A percentile compares a stretch with the other conserved stretches of the same genome.
Conservation (phyloP, 2,797 vertebrate species). For the Diglossa cyanea region DNA sequence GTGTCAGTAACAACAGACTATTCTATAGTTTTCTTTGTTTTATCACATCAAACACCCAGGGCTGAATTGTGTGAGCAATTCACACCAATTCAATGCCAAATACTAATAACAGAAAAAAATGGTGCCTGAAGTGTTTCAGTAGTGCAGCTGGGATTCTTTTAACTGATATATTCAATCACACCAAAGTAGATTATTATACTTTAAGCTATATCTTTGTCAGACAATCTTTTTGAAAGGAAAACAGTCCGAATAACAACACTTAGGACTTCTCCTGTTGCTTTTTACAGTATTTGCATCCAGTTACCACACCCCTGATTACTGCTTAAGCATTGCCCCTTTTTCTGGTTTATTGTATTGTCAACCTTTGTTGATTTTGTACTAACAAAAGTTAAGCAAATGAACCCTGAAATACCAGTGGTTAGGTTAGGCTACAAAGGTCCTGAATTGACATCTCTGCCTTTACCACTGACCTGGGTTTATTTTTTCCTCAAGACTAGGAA, state of each 20-base stretch:
- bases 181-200: neutral
- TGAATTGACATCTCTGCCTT: neutral
- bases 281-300: neutral
- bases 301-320: neutral
- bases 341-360: neutral
- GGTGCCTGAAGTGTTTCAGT: neutral
- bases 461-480: neutral
- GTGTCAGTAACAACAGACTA: neutral
- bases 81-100: neutral
- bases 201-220: neutral
- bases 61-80: neutral
- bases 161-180: neutral
- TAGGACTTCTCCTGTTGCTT: neutral
- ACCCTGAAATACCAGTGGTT: fast-evolving
- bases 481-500: neutral
- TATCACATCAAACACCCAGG: neutral
- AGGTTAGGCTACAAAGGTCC: neutral
- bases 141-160: neutral
- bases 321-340: neutral
- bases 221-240: neutral
- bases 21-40: neutral
- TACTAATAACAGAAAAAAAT: neutral
- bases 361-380: neutral
- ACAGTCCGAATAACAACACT: neutral
- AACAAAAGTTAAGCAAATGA: neutral